A percentile compares a stretch with the other conserved stretches of the same genome.
Evolutionary conservation across 2,113 vertebrate species (phyloP).

Genomic region (Antechinus flavipes): DNA sequence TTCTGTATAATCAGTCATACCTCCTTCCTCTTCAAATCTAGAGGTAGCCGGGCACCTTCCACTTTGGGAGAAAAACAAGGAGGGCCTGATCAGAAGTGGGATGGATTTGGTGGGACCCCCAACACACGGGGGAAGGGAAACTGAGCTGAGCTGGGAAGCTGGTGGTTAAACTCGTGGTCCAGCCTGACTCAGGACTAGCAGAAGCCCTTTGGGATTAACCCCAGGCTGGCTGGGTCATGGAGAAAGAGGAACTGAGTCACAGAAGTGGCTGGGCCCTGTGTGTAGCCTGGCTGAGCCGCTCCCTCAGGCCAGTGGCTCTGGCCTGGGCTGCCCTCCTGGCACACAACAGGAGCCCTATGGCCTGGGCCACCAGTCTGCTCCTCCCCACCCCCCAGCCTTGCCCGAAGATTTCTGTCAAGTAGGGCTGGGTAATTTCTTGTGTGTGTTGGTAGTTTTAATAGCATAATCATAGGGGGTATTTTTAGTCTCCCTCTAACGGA

Average conservation of each 20-base stretch:
- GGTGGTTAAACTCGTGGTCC: background rate
- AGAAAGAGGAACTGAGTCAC: background rate
- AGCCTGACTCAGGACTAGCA: background rate
- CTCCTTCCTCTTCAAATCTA: background rate
- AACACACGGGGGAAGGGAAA: background rate
- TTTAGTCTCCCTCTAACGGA: conserved; percentile 51
- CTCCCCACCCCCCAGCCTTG: background rate
- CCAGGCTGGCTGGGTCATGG: background rate
- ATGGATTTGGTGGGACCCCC: background rate
- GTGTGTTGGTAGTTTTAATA: conserved; percentile 63
- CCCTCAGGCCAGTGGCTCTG: background rate
- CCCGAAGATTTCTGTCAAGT: background rate
- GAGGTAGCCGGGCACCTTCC: background rate
- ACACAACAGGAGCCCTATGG: background rate
- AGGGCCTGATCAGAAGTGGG: background rate
- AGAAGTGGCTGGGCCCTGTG: background rate
- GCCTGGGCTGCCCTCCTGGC: background rate
- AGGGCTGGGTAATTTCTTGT: conserved; percentile 58
- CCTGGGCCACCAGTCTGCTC: rapidly evolving
- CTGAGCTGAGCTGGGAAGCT: background rate
- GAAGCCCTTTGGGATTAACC: background rate
- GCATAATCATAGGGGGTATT: conserved; percentile 75
- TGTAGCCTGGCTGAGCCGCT: background rate
- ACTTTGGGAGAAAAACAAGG: background rate
- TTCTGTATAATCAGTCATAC: background rate